Evolutionary conservation across 2,888 invertebrate species (phyloP), one percentile per base, ranked within the genome.

Genomic region (Cataglyphis albicans): DNA sequence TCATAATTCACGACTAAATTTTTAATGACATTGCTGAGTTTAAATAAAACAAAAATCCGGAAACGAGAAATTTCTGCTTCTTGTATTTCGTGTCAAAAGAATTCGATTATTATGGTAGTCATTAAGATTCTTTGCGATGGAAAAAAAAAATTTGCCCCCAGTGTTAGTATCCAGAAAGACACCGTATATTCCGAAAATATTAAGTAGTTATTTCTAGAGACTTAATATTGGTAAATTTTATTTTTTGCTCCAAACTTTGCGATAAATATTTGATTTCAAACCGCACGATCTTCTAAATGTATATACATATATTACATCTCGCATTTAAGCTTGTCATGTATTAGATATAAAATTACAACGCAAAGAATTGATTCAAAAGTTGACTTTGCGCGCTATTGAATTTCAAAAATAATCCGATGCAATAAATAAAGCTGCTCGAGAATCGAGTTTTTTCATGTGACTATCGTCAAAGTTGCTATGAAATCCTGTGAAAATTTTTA

Each of bases 381-480:
- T 82, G 38, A 44, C 29, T 44, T 21, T 61, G 80, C 48, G 67
- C 82, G 81, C 86, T 88, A 87, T 88, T 88, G 88, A 91, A 90
- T 91, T 90, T 87, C 90, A 90, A 91, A 89, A 86, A 81, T 75
- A 67, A 57, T 55, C 55, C 81, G 73, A 84, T 80, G 86, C 83
- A 81, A 90, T 87, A 90, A 90, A 91, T 91, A 90, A 90, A 85
- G 83, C 85, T 67, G 70, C 67, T n/a, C 61, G 41, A 61, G 41
- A 57, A 38, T 67, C 41, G 80, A 83, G 82, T 83, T 83, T 83
- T 75, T 73, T 57, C 67, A 15, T 63, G 29, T 70, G 84, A 86
- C 81, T 85, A 82, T 83, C 61, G 75, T 70, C 32, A 35, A 68
- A 29, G 73, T 38, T 32, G 41, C 78, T 57, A 55, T 75, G 68